Evolutionary conservation across 2,888 invertebrate genomes (phyloP), one percentile per base, ranked within the genome.

Genomic region (Thyatira batis): DNA sequence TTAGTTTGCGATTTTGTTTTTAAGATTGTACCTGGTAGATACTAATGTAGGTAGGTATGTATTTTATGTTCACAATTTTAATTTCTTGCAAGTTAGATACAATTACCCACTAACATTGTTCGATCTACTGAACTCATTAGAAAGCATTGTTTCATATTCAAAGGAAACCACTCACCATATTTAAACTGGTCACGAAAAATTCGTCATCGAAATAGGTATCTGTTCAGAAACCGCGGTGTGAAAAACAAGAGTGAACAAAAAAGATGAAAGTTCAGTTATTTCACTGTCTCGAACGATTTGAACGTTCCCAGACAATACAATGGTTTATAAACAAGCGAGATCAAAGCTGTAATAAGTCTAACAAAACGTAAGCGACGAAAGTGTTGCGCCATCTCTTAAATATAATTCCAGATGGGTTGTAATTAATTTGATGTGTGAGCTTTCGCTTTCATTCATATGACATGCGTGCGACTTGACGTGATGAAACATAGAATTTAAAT

Each of bases 351-450:
- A 67, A 67, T 67, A 67, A n/a, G 57, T 67, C 68, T 17, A 17
- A 39, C 39, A 17, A 71, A 66, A 64, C 64, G 65, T 66, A 69
- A 69, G 70, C 52, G 69, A 82, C 71, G 82, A 85, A 82, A 83
- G 82, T 75, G 74, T 87, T 86, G 80, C 86, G 77, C 67, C 80
- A 86, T 74, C 68, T 61, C 66, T 75, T 71, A 76, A 77, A 76
- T 71, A 71, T 73, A 71, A 76, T 71, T 68, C 45, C 63, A 63
- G 68, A 66, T 65, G 71, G 69, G 71, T 71, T 65, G 71, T 73
- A 76, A 84, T 88, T 86, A 85, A 85, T 85, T 76, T 74, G 58
- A 57, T 57, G 53, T 55, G 61, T 75, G 67, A 64, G 73, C 76
- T 81, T 80, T 82, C 78, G 69, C 75, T 80, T 76, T 80, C 72